A percentile compares a stretch with the other conserved stretches of the same genome.
phyloP scores from a whole-genome alignment of 2,888 invertebrate species.

The Heterodera filipjevi region DNA sequence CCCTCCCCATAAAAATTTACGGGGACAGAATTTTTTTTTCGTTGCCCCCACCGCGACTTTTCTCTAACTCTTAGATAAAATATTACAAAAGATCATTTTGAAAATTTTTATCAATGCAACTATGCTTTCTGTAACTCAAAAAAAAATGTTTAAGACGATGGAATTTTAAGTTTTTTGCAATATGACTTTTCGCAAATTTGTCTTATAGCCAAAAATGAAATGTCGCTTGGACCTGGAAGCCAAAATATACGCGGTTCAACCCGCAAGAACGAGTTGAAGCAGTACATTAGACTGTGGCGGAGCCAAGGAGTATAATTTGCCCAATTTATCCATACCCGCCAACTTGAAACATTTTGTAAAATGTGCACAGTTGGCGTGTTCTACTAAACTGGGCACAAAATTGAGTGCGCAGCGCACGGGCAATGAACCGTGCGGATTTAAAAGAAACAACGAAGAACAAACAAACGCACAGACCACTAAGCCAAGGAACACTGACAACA shows the following conservation, averaged over 20 bases:
- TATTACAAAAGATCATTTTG: no score
- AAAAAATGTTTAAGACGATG: no score
- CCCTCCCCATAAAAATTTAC: no score
- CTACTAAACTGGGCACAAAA: constrained; percentile 5
- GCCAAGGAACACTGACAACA: neutral
- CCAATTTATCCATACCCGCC: constrained; percentile 10
- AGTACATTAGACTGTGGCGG: constrained; percentile 10
- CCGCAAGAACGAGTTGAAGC: no score
- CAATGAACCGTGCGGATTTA: neutral
- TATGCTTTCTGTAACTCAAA: neutral
- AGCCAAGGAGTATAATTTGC: neutral
- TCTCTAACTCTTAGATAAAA: no score
- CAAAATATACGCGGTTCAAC: neutral
- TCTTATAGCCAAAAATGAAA: no score
- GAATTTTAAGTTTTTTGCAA: no score
- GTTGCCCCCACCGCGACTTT: neutral
- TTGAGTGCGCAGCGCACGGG: neutral
- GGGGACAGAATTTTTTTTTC: no score
- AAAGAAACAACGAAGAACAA: neutral
- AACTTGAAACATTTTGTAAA: neutral
- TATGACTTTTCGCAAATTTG: no score
- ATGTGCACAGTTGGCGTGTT: neutral
- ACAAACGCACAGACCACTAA: constrained; percentile 9
- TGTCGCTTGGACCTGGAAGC: neutral
- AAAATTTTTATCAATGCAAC: no score